Evolutionary conservation across 64 coral and sea anemone genomes (phyloP).

Genomic region (Montipora foliosa): DNA sequence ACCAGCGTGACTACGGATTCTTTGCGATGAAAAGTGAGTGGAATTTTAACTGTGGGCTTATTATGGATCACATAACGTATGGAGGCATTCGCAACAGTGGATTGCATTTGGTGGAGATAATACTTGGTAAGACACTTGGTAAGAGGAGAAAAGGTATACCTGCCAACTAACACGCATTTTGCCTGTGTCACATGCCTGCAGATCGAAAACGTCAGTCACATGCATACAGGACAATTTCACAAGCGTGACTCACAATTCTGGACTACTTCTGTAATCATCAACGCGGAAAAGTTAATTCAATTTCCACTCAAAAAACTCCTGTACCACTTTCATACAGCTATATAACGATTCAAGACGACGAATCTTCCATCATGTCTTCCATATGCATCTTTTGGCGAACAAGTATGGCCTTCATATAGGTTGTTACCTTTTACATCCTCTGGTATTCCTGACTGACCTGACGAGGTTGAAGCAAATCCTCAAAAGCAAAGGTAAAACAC

Average conservation of each 20-base stretch:
- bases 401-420: slow-evolving; percentile 15
- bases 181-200: not conserved
- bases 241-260: not conserved
- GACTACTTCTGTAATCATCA: not conserved
- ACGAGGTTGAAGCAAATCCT: slow-evolving; percentile 15
- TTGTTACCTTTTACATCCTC: slow-evolving; percentile 30
- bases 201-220: slow-evolving; percentile 2
- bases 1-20: not conserved
- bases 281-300: not conserved
- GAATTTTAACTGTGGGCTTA: not conserved
- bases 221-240: not conserved
- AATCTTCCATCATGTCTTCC: not conserved
- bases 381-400: not conserved
- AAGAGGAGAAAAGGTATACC: not conserved
- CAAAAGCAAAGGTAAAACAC: not conserved
- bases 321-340: not conserved
- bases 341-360: not conserved
- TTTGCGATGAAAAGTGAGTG: not conserved
- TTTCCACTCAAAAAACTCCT: not conserved
- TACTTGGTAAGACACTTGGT: too few relatives aligned
- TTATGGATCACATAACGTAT: not conserved
- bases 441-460: not conserved
- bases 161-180: not conserved
- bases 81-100: not conserved
- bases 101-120: too few relatives aligned